These are phyloP conservation scores for Eleutherodactylus coqui DNA, from an alignment of 2,797 vertebrate genomes.

Conservation along the genomic window DNA sequence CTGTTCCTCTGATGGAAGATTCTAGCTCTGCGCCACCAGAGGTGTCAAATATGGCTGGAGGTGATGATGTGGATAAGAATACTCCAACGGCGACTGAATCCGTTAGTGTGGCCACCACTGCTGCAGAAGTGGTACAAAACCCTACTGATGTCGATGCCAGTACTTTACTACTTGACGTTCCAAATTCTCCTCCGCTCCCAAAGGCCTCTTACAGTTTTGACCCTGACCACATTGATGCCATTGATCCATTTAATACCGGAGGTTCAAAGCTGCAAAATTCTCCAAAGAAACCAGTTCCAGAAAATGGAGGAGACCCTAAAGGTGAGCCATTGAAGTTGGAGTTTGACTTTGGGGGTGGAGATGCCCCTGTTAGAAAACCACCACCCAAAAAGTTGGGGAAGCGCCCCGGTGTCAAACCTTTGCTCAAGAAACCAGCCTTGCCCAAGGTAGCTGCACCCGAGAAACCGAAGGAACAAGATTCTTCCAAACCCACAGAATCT, in stretches of 20 bases:
- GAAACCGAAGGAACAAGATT: conserved; percentile 50
- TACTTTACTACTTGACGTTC: conserved; percentile 1
- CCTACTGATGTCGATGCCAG: not conserved
- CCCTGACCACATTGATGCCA: conserved; percentile 70
- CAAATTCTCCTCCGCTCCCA: conserved; percentile 63
- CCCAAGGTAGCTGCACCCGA: conserved; percentile 45
- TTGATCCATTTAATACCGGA: conserved; percentile 73
- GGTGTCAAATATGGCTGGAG: not conserved
- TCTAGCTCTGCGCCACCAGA: not conserved
- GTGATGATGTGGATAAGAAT: not conserved
- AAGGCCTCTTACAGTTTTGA: conserved; percentile 71
- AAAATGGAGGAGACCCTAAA: conserved; percentile 44
- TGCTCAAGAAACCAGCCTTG: conserved; percentile 66
- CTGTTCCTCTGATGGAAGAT: conserved; percentile 27
- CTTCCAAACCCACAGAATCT: conserved; percentile 50
- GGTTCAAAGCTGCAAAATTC: conserved; percentile 70
- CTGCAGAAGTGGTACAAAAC: conserved; percentile 20
- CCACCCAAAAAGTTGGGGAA: conserved; percentile 79
- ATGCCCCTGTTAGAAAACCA: conserved; percentile 71
- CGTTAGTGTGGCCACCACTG: not conserved
- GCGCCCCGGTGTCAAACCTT: conserved; percentile 73
- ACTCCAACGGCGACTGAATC: not conserved
- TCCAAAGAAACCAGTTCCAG: conserved; percentile 53
- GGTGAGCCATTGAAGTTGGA: conserved; percentile 78
- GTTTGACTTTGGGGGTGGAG: conserved; percentile 79